Evolutionary conservation across 2,113 vertebrate species (phyloP).

Genomic region (Triplophysa siluroides): DNA sequence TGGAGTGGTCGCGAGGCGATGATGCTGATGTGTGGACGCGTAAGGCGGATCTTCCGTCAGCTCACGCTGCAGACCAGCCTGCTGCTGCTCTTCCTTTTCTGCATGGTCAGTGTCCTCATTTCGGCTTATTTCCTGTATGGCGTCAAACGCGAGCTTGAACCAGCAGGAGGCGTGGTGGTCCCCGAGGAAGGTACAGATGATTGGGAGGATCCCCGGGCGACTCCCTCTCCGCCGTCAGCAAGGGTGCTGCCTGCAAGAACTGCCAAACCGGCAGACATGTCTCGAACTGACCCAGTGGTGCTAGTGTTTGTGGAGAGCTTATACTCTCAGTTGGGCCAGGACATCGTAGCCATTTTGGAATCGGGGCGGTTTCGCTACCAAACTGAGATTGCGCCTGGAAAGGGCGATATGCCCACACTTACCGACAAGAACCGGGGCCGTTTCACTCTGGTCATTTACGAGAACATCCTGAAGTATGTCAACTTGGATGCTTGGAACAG

Average conservation of each 20-base stretch:
- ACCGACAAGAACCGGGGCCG: slow-evolving; percentile 86
- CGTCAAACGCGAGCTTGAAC: slow-evolving; percentile 92
- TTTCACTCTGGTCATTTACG: slow-evolving; percentile 85
- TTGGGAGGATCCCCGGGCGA: slow-evolving; percentile 77
- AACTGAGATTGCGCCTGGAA: slow-evolving; percentile 85
- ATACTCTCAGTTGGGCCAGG: slow-evolving; percentile 88
- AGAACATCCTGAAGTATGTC: slow-evolving; percentile 89
- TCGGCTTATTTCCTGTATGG: slow-evolving; percentile 98
- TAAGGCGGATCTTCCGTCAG: slow-evolving; percentile 91
- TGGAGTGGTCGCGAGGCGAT: slow-evolving; percentile 60
- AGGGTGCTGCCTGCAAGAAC: slow-evolving; percentile 78
- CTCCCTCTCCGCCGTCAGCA: slow-evolving; percentile 72
- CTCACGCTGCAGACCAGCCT: slow-evolving; percentile 92
- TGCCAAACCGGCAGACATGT: slow-evolving; percentile 71
- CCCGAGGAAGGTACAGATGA: slow-evolving; percentile 72
- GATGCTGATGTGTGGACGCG: slow-evolving; percentile 82
- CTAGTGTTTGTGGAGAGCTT: slow-evolving; percentile 89
- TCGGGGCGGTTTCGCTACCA: slow-evolving; percentile 87
- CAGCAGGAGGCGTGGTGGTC: slow-evolving; percentile 73
- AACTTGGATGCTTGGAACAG: slow-evolving; percentile 89
- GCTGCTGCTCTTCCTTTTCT: slow-evolving; percentile 92
- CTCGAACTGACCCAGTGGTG: slow-evolving; percentile 85
- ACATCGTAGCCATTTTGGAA: slow-evolving; percentile 89
- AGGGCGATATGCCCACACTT: slow-evolving; percentile 88
- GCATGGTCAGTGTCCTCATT: slow-evolving; percentile 92